Evolutionary conservation across 2,113 vertebrate genomes (phyloP), one percentile per base, ranked within the genome.

Genomic region (Rhabdomys dilectus): DNA sequence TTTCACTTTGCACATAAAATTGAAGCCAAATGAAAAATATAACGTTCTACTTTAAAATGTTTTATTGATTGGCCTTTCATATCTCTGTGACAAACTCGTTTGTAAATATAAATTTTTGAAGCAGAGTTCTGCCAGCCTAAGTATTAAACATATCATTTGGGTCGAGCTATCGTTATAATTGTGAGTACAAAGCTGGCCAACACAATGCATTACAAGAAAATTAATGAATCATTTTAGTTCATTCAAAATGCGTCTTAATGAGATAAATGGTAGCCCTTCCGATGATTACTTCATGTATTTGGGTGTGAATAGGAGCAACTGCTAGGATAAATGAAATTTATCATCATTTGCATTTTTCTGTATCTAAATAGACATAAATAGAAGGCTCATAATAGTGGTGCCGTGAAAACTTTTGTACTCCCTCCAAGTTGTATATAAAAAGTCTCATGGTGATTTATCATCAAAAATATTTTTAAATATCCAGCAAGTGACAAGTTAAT

Each of bases 221-320:
- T 78, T 93, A n/a, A 87, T 95, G 75, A 87, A 42, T 93, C 73
- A 64, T 73, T 94, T 53, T 81, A 12, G 48, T 84, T 95, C 93
- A 95, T 90, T 93, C 68, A 86, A 94, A 94, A 78, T 93, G 26
- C n/a, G 76, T 80, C 48, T 76, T 91, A 91, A n/a, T 81, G n/a
- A 97, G 68, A 92, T 84, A 68, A 92, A 87, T 66, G 48, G 21
- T 58, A 22, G 8, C 8, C 21, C 4, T 42, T 73, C 21, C 26
- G 11, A 6, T 19, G 70, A 62, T 94, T 66, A 53, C 75, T 86
- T 82, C 21, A 76, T 31, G 6, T 22, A 56, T 89, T 95, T 73
- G 26, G 58, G 39, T 56, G 36, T 73, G 64, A 95, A 84, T 39
- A 70, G 60, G 77, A 73, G 11, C 42, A 87, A 53, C 34, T 8